Evolutionary conservation across 2,888 invertebrate genomes (phyloP).

Genomic region (Spodoptera littoralis): DNA sequence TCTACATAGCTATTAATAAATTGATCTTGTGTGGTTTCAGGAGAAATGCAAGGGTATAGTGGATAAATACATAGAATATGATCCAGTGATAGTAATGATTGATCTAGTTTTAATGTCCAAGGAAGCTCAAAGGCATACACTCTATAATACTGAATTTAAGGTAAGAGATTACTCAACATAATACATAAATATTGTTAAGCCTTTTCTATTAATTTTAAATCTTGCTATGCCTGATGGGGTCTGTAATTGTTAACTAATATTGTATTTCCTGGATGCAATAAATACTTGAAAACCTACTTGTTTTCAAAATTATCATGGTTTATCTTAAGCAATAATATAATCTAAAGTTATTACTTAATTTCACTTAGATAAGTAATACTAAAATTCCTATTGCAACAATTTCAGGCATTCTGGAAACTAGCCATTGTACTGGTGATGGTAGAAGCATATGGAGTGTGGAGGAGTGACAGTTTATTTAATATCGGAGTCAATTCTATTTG

Average conservation of each 20-base stretch:
- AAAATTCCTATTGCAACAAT: no score
- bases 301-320: no score
- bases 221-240: no score
- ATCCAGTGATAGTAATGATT: constrained; percentile 95
- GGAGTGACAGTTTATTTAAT: constrained; percentile 78
- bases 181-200: no score
- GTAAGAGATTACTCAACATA: constrained; percentile 75
- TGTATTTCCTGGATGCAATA: no score
- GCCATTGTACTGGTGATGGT: constrained; percentile 93
- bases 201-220: no score
- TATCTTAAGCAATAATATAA: no score
- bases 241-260: no score
- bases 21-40: constrained; percentile 85
- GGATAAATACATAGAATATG: constrained; percentile 97
- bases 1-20: no score
- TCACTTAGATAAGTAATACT: no score
- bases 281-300: no score
- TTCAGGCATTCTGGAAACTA: constrained; percentile 93
- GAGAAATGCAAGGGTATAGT: constrained; percentile 92
- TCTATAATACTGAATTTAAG: constrained; percentile 94
- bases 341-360: no score
- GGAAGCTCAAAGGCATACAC: constrained; percentile 94
- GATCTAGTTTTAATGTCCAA: constrained; percentile 94
- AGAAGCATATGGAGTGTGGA: constrained; percentile 94
- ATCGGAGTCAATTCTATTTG: constrained; percentile 74